Conservation (phyloP, 2,888 invertebrate species). For the Cenopis cana region DNA sequence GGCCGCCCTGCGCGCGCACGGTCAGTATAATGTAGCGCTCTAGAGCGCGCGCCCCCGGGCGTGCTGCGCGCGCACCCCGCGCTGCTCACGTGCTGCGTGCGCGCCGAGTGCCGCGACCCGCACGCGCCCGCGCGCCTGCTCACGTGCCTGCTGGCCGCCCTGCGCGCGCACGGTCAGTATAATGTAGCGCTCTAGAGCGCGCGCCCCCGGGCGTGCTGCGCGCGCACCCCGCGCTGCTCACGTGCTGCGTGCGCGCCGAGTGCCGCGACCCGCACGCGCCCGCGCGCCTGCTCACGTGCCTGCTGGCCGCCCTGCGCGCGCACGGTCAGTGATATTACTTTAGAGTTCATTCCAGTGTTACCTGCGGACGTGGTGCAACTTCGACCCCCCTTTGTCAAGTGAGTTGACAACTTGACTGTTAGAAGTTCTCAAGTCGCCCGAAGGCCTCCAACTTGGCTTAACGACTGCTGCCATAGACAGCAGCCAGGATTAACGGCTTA, state of each 20-base stretch:
- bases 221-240: constrained; percentile 14
- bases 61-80: constrained; percentile 25
- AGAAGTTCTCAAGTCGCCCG: too few species aligned
- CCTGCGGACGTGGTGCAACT: too few species aligned
- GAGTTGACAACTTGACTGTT: too few species aligned
- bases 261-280: constrained; percentile 17
- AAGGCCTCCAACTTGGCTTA: too few species aligned
- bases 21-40: constrained; percentile 82
- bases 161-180: constrained; percentile 9
- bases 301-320: constrained; percentile 15
- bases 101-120: constrained; percentile 83
- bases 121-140: constrained; percentile 27
- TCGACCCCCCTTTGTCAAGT: too few species aligned
- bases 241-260: constrained; percentile 7
- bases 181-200: not conserved
- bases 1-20: constrained; percentile 5
- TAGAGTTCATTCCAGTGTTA: too few species aligned
- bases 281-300: constrained; percentile 2
- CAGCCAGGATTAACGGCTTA: too few species aligned
- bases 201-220: not conserved
- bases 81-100: constrained; percentile 88
- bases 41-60: constrained; percentile 88
- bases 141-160: constrained; percentile 6
- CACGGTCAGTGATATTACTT: constrained; percentile 3
- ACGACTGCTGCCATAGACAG: too few species aligned